Percentiles rank a stretch among this genome's conserved stretches.
Evolutionary conservation across 1,140 invertebrate species (phyloP).

Genomic region (Eurosta solidaginis): DNA sequence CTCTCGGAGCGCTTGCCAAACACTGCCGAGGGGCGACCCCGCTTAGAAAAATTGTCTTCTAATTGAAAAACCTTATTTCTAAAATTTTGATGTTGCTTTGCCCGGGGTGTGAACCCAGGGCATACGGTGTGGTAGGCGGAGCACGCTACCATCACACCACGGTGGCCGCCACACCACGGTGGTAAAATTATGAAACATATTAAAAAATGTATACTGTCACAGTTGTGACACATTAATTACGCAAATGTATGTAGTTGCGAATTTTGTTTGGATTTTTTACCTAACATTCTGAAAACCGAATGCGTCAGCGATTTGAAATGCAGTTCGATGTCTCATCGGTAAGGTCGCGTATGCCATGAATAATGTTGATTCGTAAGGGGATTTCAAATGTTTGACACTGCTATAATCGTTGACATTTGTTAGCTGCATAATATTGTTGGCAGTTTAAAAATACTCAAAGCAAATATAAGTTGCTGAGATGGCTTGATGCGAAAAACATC

Average conservation of each 20-base stretch:
- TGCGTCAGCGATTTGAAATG: constrained; percentile 14
- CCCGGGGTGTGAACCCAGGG: too few relatives aligned
- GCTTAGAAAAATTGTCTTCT: too few relatives aligned
- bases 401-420: neutral
- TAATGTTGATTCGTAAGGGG: neutral
- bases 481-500: too few relatives aligned
- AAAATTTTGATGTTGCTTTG: too few relatives aligned
- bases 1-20: too few relatives aligned
- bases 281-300: neutral
- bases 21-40: too few relatives aligned
- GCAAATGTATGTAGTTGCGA: neutral
- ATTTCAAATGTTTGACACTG: neutral
- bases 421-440: neutral
- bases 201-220: neutral
- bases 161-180: neutral
- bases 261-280: neutral
- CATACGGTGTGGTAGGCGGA: too few relatives aligned
- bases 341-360: neutral
- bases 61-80: too few relatives aligned
- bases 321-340: neutral
- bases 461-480: too few relatives aligned
- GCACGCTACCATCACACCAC: neutral
- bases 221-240: neutral
- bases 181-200: neutral
- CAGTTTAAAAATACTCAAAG: too few relatives aligned